These are phyloP conservation scores for Oscheius sp. DNA, from an alignment of 2,888 invertebrate species.

Conservation along the genomic window DNA sequence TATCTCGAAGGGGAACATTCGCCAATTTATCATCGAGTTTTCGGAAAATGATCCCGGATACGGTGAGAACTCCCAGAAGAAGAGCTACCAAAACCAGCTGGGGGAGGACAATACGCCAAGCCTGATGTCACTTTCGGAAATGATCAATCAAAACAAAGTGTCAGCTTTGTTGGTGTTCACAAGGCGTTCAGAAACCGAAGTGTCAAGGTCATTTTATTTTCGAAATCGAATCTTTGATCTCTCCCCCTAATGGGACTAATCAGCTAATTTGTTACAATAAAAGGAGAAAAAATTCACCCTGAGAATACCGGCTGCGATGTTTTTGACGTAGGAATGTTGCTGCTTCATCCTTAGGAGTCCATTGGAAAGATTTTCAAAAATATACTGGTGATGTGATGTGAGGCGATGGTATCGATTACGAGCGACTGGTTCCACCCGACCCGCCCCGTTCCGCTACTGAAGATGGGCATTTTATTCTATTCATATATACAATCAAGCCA, in stretches of 20 bases:
- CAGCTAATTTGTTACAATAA: not conserved
- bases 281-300: not conserved
- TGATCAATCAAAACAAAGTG: not conserved
- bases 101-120: conserved; percentile 31
- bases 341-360: conserved; percentile 4
- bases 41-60: conserved; percentile 40
- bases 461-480: not conserved
- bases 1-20: conserved; percentile 35
- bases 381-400: not conserved
- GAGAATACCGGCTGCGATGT: not conserved
- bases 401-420: conserved; percentile 14
- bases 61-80: conserved; percentile 23
- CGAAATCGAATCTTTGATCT: not conserved
- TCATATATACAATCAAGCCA: conserved; percentile 2
- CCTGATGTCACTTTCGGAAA: too few species aligned
- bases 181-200: not conserved
- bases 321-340: conserved; percentile 6
- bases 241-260: not conserved
- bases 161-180: not conserved
- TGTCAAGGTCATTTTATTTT: not conserved
- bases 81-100: conserved; percentile 36
- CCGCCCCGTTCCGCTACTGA: not conserved
- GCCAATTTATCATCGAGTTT: conserved; percentile 35
- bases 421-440: conserved; percentile 2
- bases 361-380: not conserved